Evolutionary conservation across 2,113 vertebrate species (phyloP), one percentile per base, ranked within the genome.

Genomic region (Tachysurus fulvidraco): DNA sequence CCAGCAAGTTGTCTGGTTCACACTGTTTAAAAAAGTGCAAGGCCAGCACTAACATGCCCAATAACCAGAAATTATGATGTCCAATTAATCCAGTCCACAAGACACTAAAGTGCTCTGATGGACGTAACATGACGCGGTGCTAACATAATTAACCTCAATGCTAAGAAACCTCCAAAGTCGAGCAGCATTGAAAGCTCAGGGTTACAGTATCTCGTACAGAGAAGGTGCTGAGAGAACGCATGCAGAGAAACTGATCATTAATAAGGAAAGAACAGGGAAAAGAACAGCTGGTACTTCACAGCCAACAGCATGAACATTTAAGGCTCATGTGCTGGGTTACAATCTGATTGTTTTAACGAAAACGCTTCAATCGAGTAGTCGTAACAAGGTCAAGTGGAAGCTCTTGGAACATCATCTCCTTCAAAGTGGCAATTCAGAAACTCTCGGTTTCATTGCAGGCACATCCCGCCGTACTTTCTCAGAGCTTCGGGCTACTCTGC

Each of bases 81-180:
- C 76, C 85, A 84, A 83, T 81, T 87, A 88, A 88, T 88, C 76
- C 50, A n/a, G 41, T 30, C 54, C 83, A 46, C 54, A 69, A 73
- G 36, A 67, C 76, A 88, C 87, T 87, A 83, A 78, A 59, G 77
- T 67, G 90, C 88, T 60, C 79, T 59, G 84, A 89, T 71, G 52
- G 80, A 88, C 16, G 78, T 55, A 91, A 82, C 87, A 83, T 81
- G 88, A 86, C 88, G 78, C 65, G 87, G 87, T 83, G 86, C 88
- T 71, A 90, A 90, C 91, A 90, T 88, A 93, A 94, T 94, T 94
- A 94, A 94, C 92, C 92, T 87, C 84, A 0, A 87, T 85, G 92
- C 92, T 92, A 90, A 85, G 1, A 87, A 92, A 74, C 85, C 87
- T 85, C 60, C 80, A 25, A 60, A 36, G 85, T 83, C 79, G 77